Conservation (phyloP, 2,888 invertebrate species). For the Phaedon cochleariae region DNA sequence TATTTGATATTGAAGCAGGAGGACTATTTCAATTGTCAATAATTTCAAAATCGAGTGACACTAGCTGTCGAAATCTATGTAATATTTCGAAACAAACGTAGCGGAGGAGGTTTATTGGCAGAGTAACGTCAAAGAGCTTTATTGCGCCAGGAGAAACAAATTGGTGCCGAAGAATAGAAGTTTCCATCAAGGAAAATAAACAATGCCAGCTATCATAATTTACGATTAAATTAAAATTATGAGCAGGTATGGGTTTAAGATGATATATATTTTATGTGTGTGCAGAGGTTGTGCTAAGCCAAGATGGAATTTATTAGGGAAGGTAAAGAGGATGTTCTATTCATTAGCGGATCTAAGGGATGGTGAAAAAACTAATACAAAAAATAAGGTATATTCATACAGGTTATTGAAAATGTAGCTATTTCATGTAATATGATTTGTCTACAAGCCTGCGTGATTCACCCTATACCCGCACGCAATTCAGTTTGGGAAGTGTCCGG, state of each 20-base stretch:
- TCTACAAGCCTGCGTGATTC: too few relatives aligned
- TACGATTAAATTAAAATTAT: neutral
- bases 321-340: neutral
- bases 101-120: neutral
- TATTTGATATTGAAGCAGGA: too few relatives aligned
- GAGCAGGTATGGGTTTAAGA: neutral
- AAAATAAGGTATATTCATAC: too few relatives aligned
- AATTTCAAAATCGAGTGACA: neutral
- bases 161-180: neutral
- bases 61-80: neutral
- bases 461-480: too few relatives aligned
- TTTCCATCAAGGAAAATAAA: neutral
- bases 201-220: neutral
- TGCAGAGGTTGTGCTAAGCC: neutral
- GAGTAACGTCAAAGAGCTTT: neutral
- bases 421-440: too few relatives aligned
- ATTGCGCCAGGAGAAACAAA: neutral
- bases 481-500: too few relatives aligned
- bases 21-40: too few relatives aligned
- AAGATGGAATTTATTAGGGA: neutral
- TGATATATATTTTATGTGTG: neutral
- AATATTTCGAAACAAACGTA: neutral
- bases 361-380: too few relatives aligned
- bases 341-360: neutral
- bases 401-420: too few relatives aligned